These are phyloP conservation scores for Dreissena polymorpha DNA, from an alignment of 1,140 invertebrate genomes.

Conservation along the genomic window DNA sequence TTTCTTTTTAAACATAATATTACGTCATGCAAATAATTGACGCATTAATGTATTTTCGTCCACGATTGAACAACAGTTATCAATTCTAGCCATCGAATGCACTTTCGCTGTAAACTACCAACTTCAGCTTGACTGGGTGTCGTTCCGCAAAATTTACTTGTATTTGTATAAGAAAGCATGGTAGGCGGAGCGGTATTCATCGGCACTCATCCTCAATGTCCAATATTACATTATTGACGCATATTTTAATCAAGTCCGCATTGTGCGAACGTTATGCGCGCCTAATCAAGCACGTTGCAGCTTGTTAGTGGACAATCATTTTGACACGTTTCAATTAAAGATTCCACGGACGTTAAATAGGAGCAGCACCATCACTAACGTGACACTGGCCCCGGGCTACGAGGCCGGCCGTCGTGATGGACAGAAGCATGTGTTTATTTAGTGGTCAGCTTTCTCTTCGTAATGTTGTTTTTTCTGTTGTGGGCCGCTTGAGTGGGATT, in stretches of 20 bases:
- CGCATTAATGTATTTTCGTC: no score
- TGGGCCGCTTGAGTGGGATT: neutral
- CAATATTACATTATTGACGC: neutral
- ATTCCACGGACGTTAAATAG: neutral
- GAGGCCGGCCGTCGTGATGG: neutral
- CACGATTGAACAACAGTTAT: no score
- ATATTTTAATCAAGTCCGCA: slow-evolving; percentile 10
- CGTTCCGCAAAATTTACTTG: neutral
- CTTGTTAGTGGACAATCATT: slow-evolving; percentile 2
- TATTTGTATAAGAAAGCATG: slow-evolving; percentile 3
- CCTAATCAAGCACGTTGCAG: slow-evolving; percentile 4
- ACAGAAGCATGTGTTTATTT: slow-evolving; percentile 8
- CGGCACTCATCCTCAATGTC: neutral
- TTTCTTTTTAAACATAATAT: no score
- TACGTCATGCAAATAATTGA: no score
- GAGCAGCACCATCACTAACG: neutral
- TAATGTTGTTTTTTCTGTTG: slow-evolving; percentile 2
- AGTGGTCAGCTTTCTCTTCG: neutral
- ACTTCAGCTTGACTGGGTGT: neutral
- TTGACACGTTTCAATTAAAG: slow-evolving; percentile 5
- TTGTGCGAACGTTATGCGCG: slow-evolving; percentile 1
- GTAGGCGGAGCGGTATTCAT: neutral
- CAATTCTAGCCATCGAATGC: no score
- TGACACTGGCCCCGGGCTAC: neutral
- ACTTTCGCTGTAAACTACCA: no score